phyloP scores from a whole-genome alignment of 2,797 vertebrate species.

The Helostoma temminkii region DNA sequence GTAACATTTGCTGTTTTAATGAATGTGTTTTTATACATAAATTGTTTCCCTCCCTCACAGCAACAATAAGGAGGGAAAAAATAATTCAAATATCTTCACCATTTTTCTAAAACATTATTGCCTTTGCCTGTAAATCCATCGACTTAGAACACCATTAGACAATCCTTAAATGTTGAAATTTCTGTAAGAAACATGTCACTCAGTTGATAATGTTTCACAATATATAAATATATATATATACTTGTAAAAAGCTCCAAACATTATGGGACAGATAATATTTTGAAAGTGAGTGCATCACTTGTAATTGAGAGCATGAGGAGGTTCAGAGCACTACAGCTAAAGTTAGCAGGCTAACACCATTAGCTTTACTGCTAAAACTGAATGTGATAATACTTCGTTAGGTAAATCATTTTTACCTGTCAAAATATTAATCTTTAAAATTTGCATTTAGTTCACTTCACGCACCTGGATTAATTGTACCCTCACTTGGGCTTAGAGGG shows the following conservation, averaged over 20 bases:
- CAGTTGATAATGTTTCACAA: slow-evolving; percentile 62
- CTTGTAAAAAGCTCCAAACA: slow-evolving; percentile 72
- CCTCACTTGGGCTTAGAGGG: slow-evolving; percentile 53
- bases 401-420: slow-evolving; percentile 39
- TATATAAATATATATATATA: slow-evolving; percentile 76
- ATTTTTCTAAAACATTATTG: slow-evolving; percentile 72
- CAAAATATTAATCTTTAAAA: slow-evolving; percentile 9
- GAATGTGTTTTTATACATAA: slow-evolving; percentile 68
- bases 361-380: slow-evolving; percentile 51
- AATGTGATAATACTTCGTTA: slow-evolving; percentile 38
- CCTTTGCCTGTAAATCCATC: slow-evolving; percentile 68
- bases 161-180: slow-evolving; percentile 61
- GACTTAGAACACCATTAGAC: slow-evolving; percentile 54
- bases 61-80: slow-evolving; percentile 51
- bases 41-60: slow-evolving; percentile 61
- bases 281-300: slow-evolving; percentile 46
- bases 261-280: slow-evolving; percentile 51
- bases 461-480: slow-evolving; percentile 55
- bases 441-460: slow-evolving; percentile 57
- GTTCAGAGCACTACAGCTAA: slow-evolving; percentile 57
- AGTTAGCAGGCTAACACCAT: slow-evolving; percentile 52
- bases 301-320: slow-evolving; percentile 45
- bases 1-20: slow-evolving; percentile 81
- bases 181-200: slow-evolving; percentile 67
- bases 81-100: slow-evolving; percentile 51